Conservation (phyloP, 30 jellyfish, hydroid and myxozoan genomes). For the Hydractinia echinata region DNA sequence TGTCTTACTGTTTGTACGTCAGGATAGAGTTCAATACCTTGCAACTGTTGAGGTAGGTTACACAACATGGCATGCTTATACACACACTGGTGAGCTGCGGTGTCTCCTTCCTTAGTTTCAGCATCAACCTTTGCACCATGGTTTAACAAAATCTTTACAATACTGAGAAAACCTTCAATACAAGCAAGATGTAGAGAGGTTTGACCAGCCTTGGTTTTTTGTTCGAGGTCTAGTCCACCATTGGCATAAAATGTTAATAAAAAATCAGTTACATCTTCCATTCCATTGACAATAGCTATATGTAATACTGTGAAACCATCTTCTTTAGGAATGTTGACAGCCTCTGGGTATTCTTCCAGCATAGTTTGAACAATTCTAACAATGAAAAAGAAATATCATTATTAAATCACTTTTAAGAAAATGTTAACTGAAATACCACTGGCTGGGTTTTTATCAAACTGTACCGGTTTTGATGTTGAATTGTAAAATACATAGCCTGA, state of each 20-base stretch:
- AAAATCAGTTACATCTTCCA: slow-evolving; percentile 12
- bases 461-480: no score
- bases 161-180: slow-evolving; percentile 37
- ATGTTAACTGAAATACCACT: no score
- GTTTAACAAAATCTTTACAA: slow-evolving; percentile 18
- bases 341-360: slow-evolving; percentile 35
- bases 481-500: no score
- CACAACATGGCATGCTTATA: slow-evolving; percentile 13
- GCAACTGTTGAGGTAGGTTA: slow-evolving; percentile 25
- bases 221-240: slow-evolving; percentile 15
- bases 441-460: no score
- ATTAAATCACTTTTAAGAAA: no score
- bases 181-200: slow-evolving; percentile 37
- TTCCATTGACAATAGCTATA: slow-evolving; percentile 38
- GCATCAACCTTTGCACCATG: slow-evolving; percentile 35
- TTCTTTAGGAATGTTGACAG: slow-evolving; percentile 22
- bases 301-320: slow-evolving; percentile 41
- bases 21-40: slow-evolving; percentile 28
- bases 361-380: slow-evolving; percentile 23
- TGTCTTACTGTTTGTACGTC: slow-evolving; percentile 19
- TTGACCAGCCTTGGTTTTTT: slow-evolving; percentile 31
- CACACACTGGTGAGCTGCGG: slow-evolving; percentile 20
- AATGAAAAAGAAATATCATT: neutral
- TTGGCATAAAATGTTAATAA: neutral
- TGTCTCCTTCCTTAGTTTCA: slow-evolving; percentile 36